Evolutionary conservation across 2,113 vertebrate genomes (phyloP).

Genomic region (Carollia perspicillata): DNA sequence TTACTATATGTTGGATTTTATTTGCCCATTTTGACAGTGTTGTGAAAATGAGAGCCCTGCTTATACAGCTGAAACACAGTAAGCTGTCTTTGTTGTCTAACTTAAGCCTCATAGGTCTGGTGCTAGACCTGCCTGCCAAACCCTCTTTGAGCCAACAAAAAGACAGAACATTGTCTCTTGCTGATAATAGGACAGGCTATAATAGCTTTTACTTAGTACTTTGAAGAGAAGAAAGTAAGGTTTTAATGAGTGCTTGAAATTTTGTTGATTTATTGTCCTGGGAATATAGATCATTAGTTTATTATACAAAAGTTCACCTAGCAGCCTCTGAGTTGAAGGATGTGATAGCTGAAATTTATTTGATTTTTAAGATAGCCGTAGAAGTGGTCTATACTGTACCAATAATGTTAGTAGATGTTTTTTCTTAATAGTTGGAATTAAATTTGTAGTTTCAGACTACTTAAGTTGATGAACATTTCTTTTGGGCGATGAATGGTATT

Average conservation of each 20-base stretch:
- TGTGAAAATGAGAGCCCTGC: background rate
- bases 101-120: background rate
- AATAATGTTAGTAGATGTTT: background rate
- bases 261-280: background rate
- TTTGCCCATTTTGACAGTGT: slow-evolving; percentile 48
- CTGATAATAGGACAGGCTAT: background rate
- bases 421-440: slow-evolving; percentile 26
- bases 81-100: slow-evolving; percentile 10
- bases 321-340: background rate
- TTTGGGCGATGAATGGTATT: background rate
- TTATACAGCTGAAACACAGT: background rate
- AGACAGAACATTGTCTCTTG: background rate
- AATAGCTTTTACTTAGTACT: slow-evolving; percentile 53
- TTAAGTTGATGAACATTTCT: background rate
- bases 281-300: background rate
- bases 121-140: background rate
- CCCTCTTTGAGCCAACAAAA: background rate
- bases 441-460: background rate
- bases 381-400: background rate
- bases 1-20: background rate
- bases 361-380: background rate
- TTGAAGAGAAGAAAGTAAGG: background rate
- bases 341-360: background rate
- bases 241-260: background rate
- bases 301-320: background rate